These are phyloP conservation scores for Luperina nickerlii DNA, from an alignment of 2,888 invertebrate species.

Conservation along the genomic window DNA sequence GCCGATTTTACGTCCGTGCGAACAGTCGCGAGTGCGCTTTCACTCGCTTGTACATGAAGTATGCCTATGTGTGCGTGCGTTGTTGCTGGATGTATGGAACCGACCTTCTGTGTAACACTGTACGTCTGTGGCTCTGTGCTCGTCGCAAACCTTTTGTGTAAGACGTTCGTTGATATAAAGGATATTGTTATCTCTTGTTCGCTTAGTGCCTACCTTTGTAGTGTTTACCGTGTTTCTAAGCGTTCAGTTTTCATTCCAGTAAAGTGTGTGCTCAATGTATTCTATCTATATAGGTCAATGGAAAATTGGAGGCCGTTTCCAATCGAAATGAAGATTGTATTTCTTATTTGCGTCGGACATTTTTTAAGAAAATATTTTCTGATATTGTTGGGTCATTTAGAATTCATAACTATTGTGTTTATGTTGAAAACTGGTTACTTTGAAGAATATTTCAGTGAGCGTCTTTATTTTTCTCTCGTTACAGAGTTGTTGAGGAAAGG, in stretches of 20 bases:
- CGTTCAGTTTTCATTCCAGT: slow-evolving; percentile 72
- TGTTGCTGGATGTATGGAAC: background rate
- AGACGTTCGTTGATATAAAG: slow-evolving; percentile 69
- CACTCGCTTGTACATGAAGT: background rate
- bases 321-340: slow-evolving; percentile 52
- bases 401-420: slow-evolving; percentile 41
- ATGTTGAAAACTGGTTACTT: slow-evolving; percentile 3
- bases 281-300: slow-evolving; percentile 74
- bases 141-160: slow-evolving; percentile 55
- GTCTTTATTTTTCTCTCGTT: background rate
- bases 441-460: background rate
- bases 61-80: background rate
- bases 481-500: background rate
- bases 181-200: slow-evolving; percentile 77
- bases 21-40: background rate
- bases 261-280: slow-evolving; percentile 73
- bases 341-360: slow-evolving; percentile 44
- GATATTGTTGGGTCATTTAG: slow-evolving; percentile 7
- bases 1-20: no score
- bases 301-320: slow-evolving; percentile 56
- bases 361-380: slow-evolving; percentile 18
- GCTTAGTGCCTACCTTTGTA: slow-evolving; percentile 73
- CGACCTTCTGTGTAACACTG: slow-evolving; percentile 14
- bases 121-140: slow-evolving; percentile 5
- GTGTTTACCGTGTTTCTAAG: slow-evolving; percentile 71